These are phyloP conservation scores for Tenualosa ilisha DNA, from an alignment of 2,797 vertebrate species.

Conservation along the genomic window DNA sequence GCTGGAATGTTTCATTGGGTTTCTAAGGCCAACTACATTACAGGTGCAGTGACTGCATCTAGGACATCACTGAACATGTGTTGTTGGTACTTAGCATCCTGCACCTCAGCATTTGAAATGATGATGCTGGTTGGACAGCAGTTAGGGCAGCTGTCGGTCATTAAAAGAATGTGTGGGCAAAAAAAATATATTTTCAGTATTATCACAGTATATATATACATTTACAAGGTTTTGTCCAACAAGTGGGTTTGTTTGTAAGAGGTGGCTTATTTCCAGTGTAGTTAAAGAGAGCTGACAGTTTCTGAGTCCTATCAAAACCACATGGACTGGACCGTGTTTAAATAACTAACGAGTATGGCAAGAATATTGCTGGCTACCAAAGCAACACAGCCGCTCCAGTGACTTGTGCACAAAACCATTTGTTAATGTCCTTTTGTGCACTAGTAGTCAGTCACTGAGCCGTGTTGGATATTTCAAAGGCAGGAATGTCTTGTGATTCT, in stretches of 20 bases:
- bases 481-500: slow-evolving; percentile 34
- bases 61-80: neutral
- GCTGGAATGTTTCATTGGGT: neutral
- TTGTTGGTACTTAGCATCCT: neutral
- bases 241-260: neutral
- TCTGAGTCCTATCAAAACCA: slow-evolving; percentile 55
- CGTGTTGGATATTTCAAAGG: slow-evolving; percentile 50
- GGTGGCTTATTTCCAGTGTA: slow-evolving; percentile 1
- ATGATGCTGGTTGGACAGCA: neutral
- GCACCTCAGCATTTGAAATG: neutral
- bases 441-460: slow-evolving; percentile 39
- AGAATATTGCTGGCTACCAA: slow-evolving; percentile 62
- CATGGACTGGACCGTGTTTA: slow-evolving; percentile 58
- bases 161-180: neutral
- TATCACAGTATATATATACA: neutral
- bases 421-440: slow-evolving; percentile 57
- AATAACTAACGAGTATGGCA: slow-evolving; percentile 58
- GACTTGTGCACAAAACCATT: slow-evolving; percentile 61
- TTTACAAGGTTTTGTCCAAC: neutral
- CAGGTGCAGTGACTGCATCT: neutral
- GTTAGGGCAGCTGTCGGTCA: neutral
- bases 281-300: neutral
- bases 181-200: neutral
- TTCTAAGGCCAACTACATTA: neutral
- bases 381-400: slow-evolving; percentile 52